These are phyloP conservation scores for Danaus plexippus DNA, from an alignment of 1,140 invertebrate species.

Conservation along the genomic window DNA sequence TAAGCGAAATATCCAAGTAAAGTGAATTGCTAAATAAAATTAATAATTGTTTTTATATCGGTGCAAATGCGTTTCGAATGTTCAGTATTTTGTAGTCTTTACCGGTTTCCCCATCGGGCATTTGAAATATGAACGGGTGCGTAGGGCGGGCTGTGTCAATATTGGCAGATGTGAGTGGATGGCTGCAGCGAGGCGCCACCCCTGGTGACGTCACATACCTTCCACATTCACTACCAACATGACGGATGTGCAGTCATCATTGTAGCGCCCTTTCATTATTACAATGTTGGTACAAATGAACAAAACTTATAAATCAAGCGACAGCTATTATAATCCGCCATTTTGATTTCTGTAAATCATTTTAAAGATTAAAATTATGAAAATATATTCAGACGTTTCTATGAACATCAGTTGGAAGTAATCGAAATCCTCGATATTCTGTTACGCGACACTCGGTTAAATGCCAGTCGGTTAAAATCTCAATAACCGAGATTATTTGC, in stretches of 20 bases:
- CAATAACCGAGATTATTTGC: conserved; percentile 24
- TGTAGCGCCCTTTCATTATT: neutral
- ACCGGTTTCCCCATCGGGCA: conserved; percentile 45
- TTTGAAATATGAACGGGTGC: conserved; percentile 66
- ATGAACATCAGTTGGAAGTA: too few relatives aligned
- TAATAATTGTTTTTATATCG: conserved; percentile 7
- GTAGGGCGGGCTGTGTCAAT: conserved; percentile 53
- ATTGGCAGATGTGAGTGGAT: conserved; percentile 70
- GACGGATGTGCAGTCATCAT: neutral
- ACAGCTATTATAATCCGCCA: neutral
- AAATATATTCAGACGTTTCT: too few relatives aligned
- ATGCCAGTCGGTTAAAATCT: too few relatives aligned
- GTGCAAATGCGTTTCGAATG: conserved; percentile 33
- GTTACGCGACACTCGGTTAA: too few relatives aligned
- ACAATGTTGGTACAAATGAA: neutral
- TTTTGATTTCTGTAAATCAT: too few relatives aligned
- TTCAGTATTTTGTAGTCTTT: conserved; percentile 61
- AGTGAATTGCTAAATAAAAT: too few relatives aligned
- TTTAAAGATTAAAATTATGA: too few relatives aligned
- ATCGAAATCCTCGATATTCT: too few relatives aligned
- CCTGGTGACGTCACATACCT: conserved; percentile 44
- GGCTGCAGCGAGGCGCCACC: conserved; percentile 52
- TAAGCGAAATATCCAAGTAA: too few relatives aligned
- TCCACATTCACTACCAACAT: conserved; percentile 5
- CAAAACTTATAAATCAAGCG: conserved; percentile 2